These are phyloP conservation scores for Columba guinea DNA, from an alignment of 2,797 vertebrate species.

Conservation along the genomic window DNA sequence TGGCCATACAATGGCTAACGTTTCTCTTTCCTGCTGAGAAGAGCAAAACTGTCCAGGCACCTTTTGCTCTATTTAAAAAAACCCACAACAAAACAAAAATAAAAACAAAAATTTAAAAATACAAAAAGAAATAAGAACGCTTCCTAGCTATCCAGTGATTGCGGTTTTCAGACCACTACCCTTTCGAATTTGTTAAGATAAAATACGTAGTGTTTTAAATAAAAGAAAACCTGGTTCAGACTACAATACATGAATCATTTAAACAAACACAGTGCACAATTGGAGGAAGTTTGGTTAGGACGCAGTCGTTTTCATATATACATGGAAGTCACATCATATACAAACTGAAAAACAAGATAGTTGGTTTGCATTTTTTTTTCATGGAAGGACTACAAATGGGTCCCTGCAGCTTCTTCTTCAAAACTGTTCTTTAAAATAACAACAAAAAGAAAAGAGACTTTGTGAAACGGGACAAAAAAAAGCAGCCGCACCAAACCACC, in stretches of 20 bases:
- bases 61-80: slow-evolving; percentile 61
- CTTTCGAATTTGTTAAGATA: slow-evolving; percentile 64
- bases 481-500: slow-evolving; percentile 28
- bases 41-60: slow-evolving; percentile 57
- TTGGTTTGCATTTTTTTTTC: not conserved
- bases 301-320: slow-evolving; percentile 74
- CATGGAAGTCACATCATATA: slow-evolving; percentile 82
- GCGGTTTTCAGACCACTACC: slow-evolving; percentile 60
- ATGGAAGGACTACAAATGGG: slow-evolving; percentile 42
- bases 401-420: slow-evolving; percentile 46
- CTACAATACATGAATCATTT: slow-evolving; percentile 83
- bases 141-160: slow-evolving; percentile 79
- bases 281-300: slow-evolving; percentile 86
- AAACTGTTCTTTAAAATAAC: not conserved
- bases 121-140: not conserved
- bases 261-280: slow-evolving; percentile 87
- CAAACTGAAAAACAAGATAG: slow-evolving; percentile 46
- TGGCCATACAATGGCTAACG: slow-evolving; percentile 73
- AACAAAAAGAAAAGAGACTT: not conserved
- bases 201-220: slow-evolving; percentile 81
- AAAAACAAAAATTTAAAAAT: not conserved
- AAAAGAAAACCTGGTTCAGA: slow-evolving; percentile 78
- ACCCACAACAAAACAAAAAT: not conserved
- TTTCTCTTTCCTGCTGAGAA: slow-evolving; percentile 64
- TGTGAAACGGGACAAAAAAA: not conserved